These are phyloP conservation scores for Homarus gammarus DNA, from an alignment of 2,888 invertebrate species.

Conservation along the genomic window DNA sequence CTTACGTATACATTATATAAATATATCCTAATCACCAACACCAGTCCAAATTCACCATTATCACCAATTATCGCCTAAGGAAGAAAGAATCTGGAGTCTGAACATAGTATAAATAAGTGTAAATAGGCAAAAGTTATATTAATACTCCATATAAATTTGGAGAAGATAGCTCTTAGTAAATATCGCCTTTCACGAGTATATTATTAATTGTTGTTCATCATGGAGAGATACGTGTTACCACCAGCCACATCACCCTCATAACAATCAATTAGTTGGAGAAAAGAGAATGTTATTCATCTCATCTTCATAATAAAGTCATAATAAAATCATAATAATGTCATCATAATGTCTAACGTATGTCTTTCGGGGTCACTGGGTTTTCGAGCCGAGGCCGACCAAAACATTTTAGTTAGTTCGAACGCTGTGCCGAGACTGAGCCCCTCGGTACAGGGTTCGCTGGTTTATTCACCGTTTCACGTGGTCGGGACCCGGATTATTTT, in stretches of 20 bases:
- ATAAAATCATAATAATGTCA: too few relatives aligned
- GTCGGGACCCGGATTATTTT: not conserved
- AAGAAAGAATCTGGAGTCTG: slow-evolving; percentile 15
- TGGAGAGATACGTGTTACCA: not conserved
- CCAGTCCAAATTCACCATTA: not conserved
- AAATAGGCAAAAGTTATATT: slow-evolving; percentile 29
- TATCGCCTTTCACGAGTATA: slow-evolving; percentile 12
- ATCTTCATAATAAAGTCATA: not conserved
- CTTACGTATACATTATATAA: not conserved
- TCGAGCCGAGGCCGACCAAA: not conserved
- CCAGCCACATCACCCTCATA: not conserved
- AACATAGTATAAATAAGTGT: slow-evolving; percentile 56
- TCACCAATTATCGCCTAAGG: not conserved
- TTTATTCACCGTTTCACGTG: not conserved
- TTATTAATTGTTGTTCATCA: not conserved
- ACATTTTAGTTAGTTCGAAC: slow-evolving; percentile 3
- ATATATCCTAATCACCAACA: not conserved
- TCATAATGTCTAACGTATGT: slow-evolving; percentile 1
- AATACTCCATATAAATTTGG: slow-evolving; percentile 15
- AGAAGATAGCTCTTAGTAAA: slow-evolving; percentile 8
- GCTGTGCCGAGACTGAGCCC: slow-evolving; percentile 65
- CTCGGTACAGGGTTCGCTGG: slow-evolving; percentile 43
- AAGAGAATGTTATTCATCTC: not conserved
- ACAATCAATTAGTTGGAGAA: not conserved
- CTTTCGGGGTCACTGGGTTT: slow-evolving; percentile 4